These are phyloP conservation scores for Physeter macrocephalus DNA, from an alignment of 2,113 vertebrate genomes.

Conservation along the genomic window DNA sequence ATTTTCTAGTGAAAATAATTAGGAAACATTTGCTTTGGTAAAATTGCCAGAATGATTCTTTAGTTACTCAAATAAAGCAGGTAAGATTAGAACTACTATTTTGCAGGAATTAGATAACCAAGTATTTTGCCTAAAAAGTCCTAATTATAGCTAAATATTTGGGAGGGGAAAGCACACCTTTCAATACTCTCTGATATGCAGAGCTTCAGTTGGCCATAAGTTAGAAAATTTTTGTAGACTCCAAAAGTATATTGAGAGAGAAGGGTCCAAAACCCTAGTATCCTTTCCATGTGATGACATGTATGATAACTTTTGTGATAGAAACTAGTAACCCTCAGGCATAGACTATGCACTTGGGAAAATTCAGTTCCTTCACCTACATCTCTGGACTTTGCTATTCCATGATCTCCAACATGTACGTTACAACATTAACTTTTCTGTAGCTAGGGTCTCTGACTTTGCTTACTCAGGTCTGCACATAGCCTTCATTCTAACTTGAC, in stretches of 20 bases:
- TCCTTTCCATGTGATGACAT: background rate
- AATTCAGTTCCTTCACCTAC: background rate
- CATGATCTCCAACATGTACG: rapidly evolving
- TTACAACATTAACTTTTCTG: background rate
- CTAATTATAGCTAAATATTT: background rate
- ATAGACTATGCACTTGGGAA: background rate
- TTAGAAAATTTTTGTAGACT: background rate
- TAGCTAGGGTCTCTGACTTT: no score
- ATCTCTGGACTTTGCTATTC: background rate
- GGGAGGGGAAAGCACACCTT: background rate
- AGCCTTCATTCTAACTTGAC: background rate
- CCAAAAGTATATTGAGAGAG: background rate
- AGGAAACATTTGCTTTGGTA: background rate
- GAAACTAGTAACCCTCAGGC: background rate
- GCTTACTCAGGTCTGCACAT: background rate
- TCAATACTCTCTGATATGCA: background rate
- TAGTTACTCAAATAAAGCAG: background rate
- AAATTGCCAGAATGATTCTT: background rate
- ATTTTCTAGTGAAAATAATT: background rate
- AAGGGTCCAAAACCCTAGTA: background rate
- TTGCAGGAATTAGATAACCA: background rate
- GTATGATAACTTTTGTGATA: background rate
- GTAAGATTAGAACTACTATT: background rate
- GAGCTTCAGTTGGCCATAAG: background rate
- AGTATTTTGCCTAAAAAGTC: background rate